Percentiles rank a stretch among this genome's conserved stretches.
Conservation (phyloP, 1,140 invertebrate genomes). For the Macrotrachela quadricornifera region DNA sequence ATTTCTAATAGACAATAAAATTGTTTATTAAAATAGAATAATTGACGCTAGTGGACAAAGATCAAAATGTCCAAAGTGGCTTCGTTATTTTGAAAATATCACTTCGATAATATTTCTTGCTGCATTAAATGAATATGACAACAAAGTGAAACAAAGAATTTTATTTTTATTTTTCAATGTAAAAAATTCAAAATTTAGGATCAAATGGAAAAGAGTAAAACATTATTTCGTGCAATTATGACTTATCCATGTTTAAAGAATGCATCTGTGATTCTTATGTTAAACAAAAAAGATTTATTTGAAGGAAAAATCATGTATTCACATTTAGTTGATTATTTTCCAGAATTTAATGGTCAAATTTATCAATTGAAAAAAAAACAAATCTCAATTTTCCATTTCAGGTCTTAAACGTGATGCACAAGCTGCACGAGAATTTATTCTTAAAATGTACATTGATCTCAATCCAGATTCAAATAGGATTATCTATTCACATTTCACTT, state of each 20-base stretch:
- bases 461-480: conserved; percentile 96
- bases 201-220: neutral
- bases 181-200: too few species aligned
- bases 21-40: too few species aligned
- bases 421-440: conserved; percentile 84
- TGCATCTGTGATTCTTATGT: neutral
- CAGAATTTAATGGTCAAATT: neutral
- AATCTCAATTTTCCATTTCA: conserved; percentile 29
- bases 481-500: conserved; percentile 97
- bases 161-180: too few species aligned
- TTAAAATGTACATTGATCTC: conserved; percentile 94
- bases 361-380: neutral
- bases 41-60: too few species aligned
- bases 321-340: conserved; percentile 9
- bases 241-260: neutral
- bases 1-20: too few species aligned
- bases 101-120: too few species aligned
- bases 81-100: too few species aligned
- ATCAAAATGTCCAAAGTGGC: too few species aligned
- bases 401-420: conserved; percentile 82
- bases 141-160: too few species aligned
- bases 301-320: conserved; percentile 4
- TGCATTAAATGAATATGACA: too few species aligned
- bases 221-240: neutral
- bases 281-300: neutral